Percentiles rank a stretch among this genome's conserved stretches.
Evolutionary conservation across 1,140 invertebrate species (phyloP).

Genomic region (Ceratina calcarata): DNA sequence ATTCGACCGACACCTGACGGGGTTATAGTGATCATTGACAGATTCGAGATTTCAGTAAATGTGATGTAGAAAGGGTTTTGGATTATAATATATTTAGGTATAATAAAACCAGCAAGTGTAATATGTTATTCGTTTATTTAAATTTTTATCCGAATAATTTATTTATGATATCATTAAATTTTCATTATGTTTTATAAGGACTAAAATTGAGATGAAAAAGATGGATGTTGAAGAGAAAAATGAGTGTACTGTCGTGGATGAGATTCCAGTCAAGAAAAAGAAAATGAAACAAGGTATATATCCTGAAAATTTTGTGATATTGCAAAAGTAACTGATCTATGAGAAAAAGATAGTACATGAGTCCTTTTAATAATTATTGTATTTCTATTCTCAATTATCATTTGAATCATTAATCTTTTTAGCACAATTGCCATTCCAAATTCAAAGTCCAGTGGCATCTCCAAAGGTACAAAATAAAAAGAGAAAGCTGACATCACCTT

Average conservation of each 20-base stretch:
- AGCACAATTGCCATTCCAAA: conserved; percentile 76
- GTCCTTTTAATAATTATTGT: neutral
- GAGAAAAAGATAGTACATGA: neutral
- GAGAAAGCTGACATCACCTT: conserved; percentile 70
- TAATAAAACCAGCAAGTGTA: neutral
- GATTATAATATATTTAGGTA: conserved; percentile 5
- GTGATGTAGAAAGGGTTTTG: conserved; percentile 11
- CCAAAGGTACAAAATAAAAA: conserved; percentile 70
- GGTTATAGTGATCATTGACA: conserved; percentile 58
- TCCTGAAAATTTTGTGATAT: neutral
- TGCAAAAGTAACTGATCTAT: neutral
- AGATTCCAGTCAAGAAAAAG: conserved; percentile 61
- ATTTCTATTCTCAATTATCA: too few species aligned
- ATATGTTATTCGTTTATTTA: conserved; percentile 10
- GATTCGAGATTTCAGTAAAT: conserved; percentile 17
- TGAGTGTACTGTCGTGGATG: conserved; percentile 56
- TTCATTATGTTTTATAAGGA: conserved; percentile 5
- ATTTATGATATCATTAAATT: neutral
- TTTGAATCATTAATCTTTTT: conserved; percentile 44
- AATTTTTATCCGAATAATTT: neutral
- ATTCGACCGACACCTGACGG: conserved; percentile 18
- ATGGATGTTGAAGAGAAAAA: conserved; percentile 56
- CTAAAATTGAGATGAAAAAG: conserved; percentile 48
- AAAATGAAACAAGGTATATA: conserved; percentile 75
- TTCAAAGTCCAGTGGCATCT: conserved; percentile 59